A percentile compares a stretch with the other conserved stretches of the same genome.
Evolutionary conservation across 2,113 vertebrate genomes (phyloP).

Genomic region (Campylomormyrus numenius): DNA sequence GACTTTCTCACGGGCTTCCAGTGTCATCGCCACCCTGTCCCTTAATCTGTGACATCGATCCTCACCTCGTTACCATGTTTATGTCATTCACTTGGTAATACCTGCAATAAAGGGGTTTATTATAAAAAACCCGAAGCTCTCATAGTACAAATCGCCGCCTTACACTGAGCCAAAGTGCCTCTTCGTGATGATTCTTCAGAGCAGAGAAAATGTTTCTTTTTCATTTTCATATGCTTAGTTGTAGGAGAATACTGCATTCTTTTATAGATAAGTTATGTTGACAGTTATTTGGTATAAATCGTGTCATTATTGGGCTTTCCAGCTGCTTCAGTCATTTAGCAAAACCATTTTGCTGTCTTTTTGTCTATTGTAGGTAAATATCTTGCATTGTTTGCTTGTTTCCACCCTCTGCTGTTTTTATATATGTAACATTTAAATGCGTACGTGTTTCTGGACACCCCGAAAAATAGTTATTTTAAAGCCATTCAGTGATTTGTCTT

Average conservation of each 20-base stretch:
- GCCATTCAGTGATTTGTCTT: not conserved
- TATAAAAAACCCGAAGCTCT: slow-evolving; percentile 17
- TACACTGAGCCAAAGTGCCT: not conserved
- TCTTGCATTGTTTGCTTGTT: not conserved
- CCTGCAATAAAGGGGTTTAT: slow-evolving; percentile 20
- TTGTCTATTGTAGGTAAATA: not conserved
- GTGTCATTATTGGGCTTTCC: not conserved
- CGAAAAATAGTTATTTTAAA: not conserved
- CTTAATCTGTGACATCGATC: slow-evolving; percentile 34
- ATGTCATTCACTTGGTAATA: slow-evolving; percentile 3
- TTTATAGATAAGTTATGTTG: not conserved
- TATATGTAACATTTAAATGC: not conserved
- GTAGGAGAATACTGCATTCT: not conserved
- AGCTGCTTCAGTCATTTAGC: not conserved
- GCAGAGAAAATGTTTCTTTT: not conserved
- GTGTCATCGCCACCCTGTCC: slow-evolving; percentile 11
- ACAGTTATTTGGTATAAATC: not conserved
- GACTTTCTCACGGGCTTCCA: not conserved
- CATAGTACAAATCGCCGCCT: slow-evolving; percentile 10
- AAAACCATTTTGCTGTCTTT: not conserved
- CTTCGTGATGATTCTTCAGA: not conserved
- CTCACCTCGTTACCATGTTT: not conserved
- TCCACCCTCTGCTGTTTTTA: not conserved
- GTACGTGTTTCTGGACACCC: not conserved
- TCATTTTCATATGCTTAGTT: not conserved